phyloP scores from a whole-genome alignment of 2,888 invertebrate species.

The Zaprionus obscuricornis region DNA sequence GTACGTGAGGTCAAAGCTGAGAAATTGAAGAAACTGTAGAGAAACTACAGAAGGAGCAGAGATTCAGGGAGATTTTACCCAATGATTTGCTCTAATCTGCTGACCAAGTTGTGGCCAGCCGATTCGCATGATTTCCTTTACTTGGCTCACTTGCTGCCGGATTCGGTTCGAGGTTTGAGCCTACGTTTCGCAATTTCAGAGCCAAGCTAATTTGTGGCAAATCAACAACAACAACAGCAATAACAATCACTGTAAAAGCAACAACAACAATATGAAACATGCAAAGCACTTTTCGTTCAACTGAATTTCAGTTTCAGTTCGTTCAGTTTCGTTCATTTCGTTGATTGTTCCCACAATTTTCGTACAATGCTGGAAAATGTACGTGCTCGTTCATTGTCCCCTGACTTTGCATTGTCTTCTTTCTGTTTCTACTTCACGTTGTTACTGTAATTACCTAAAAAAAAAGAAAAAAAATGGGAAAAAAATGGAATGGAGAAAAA shows the following conservation, averaged over 20 bases:
- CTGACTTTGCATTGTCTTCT: slow-evolving; percentile 45
- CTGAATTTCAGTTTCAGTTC: too few species aligned
- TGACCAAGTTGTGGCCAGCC: slow-evolving; percentile 75
- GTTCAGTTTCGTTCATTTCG: slow-evolving; percentile 56
- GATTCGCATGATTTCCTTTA: slow-evolving; percentile 71
- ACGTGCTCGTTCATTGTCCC: slow-evolving; percentile 63
- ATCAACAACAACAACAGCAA: slow-evolving; percentile 58
- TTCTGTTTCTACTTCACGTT: slow-evolving; percentile 26
- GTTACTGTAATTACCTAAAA: slow-evolving; percentile 69
- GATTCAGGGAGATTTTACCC: too few species aligned
- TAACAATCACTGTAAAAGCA: too few species aligned
- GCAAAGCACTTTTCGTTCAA: slow-evolving; percentile 74
- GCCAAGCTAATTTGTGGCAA: slow-evolving; percentile 66
- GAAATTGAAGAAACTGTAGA: slow-evolving; percentile 19
- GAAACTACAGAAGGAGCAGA: too few species aligned
- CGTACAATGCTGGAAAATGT: slow-evolving; percentile 76
- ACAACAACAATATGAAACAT: slow-evolving; percentile 39
- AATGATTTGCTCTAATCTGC: slow-evolving; percentile 68
- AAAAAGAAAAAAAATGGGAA: slow-evolving; percentile 12
- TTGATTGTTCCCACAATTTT: slow-evolving; percentile 79
- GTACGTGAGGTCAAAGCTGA: slow-evolving; percentile 70
- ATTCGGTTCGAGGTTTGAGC: not conserved
- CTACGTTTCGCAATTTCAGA: slow-evolving; percentile 52
- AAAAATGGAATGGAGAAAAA: slow-evolving; percentile 13
- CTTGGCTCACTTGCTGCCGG: slow-evolving; percentile 49